These are phyloP conservation scores for Lutraria rhynchaena DNA, from an alignment of 1,140 invertebrate genomes.

Conservation along the genomic window DNA sequence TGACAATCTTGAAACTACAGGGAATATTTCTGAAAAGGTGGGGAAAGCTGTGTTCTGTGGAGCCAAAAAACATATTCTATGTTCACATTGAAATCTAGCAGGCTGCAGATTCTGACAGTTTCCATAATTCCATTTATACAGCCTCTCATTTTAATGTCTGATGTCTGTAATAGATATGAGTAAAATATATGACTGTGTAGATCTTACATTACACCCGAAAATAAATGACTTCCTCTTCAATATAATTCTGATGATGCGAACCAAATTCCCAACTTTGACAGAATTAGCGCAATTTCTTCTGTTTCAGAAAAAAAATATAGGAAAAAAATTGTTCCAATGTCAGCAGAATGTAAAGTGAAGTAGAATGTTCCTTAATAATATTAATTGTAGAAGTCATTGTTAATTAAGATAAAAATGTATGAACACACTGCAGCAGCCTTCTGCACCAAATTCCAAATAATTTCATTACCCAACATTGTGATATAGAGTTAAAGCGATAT, in stretches of 20 bases:
- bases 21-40: constrained; percentile 17
- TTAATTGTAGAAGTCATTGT: constrained; percentile 21
- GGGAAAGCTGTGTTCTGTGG: constrained; percentile 10
- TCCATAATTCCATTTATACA: constrained; percentile 41
- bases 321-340: neutral
- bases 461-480: too few species aligned
- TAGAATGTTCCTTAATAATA: neutral
- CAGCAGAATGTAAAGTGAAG: neutral
- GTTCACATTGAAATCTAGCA: constrained; percentile 7
- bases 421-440: neutral
- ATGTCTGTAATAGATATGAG: constrained; percentile 27
- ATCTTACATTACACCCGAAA: constrained; percentile 37
- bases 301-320: constrained; percentile 1
- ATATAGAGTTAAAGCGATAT: neutral
- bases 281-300: constrained; percentile 29
- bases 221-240: constrained; percentile 35
- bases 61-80: constrained; percentile 22
- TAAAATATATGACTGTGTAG: constrained; percentile 27
- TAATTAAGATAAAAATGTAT: neutral
- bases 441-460: too few species aligned
- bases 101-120: constrained; percentile 30
- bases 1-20: neutral
- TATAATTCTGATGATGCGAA: constrained; percentile 13
- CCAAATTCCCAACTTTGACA: constrained; percentile 25
- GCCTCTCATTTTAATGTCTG: constrained; percentile 34